Conservation (phyloP, 2,113 vertebrate genomes). For the Pseudopipra pipra region DNA sequence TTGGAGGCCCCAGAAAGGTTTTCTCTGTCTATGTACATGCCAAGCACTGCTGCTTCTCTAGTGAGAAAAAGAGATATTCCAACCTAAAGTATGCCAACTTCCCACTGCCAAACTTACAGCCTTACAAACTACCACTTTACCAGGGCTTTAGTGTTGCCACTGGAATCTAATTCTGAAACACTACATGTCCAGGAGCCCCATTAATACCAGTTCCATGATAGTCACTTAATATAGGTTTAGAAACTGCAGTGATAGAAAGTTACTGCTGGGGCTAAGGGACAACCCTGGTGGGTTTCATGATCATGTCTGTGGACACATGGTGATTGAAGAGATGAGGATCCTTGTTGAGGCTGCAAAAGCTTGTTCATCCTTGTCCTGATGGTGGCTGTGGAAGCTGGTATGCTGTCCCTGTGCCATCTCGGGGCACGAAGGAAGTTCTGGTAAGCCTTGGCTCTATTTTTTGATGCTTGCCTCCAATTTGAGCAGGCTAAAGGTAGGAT, state of each 20-base stretch:
- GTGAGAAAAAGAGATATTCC: neutral
- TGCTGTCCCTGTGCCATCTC: accelerated
- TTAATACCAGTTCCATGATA: neutral
- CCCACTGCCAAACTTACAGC: neutral
- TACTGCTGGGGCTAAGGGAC: neutral
- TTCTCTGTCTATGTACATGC: neutral
- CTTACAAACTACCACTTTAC: neutral
- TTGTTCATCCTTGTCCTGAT: neutral
- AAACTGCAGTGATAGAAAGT: neutral
- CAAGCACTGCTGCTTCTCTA: neutral
- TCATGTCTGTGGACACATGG: accelerated
- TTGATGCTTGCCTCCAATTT: neutral
- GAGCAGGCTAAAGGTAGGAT: neutral
- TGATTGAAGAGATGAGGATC: neutral
- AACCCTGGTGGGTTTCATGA: neutral
- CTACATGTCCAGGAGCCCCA: neutral
- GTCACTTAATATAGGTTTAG: neutral
- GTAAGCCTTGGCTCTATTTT: neutral
- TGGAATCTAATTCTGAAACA: neutral
- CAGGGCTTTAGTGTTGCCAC: neutral
- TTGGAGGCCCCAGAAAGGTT: neutral
- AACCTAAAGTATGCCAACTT: neutral
- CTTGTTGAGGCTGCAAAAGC: neutral
- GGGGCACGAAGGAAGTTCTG: neutral
- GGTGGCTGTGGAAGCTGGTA: neutral